Evolutionary conservation across 2,113 vertebrate species (phyloP), one percentile per base, ranked within the genome.

Genomic region (Tragulus kanchil): DNA sequence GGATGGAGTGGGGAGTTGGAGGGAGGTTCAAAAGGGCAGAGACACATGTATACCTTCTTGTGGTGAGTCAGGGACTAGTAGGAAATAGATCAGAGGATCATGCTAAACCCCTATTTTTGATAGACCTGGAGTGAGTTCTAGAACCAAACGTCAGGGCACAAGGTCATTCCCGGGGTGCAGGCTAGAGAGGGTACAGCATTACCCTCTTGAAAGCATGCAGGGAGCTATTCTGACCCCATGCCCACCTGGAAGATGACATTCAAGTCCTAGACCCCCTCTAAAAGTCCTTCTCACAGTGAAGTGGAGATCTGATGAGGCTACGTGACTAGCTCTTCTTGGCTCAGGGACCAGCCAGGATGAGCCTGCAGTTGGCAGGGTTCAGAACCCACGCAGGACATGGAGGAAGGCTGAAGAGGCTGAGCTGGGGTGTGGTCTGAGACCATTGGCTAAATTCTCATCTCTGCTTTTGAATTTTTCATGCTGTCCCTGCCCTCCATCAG

Each of bases 391-490:
- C 26, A 71, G 85, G 64, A 89, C 54, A 28, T 5, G 28, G 42
- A 1, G 19, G 19, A 69, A 82, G 52, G 42, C 95, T 90, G 91
- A 13, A 64, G 71, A 85, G 52, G 14, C 82, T 88, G 16, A 9
- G 79, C 42, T 52, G 69, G 82, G 82, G 82, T 8, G 77, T 54
- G 89, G 89, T 58, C 69, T 77, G 69, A 93, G 82, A 65, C 89
- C 52, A 23, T 23, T 26, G 77, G 85, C 89, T 93, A 36, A 69
- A 71, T 88, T 58, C 90, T 90, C 54, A 93, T 93, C 59, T 88
- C 87, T 12, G n/a, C 83, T 31, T 89, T 67, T 96, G 8, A 84
- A 91, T 93, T 88, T 95, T 96, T 96, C 75, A 85, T 86, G 69
- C 78, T 3, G 17, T 54, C 65, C 58, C 48, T 64, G 54, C 83